These are phyloP conservation scores for Diplolepis rosae DNA, from an alignment of 2,888 invertebrate genomes.

Conservation along the genomic window DNA sequence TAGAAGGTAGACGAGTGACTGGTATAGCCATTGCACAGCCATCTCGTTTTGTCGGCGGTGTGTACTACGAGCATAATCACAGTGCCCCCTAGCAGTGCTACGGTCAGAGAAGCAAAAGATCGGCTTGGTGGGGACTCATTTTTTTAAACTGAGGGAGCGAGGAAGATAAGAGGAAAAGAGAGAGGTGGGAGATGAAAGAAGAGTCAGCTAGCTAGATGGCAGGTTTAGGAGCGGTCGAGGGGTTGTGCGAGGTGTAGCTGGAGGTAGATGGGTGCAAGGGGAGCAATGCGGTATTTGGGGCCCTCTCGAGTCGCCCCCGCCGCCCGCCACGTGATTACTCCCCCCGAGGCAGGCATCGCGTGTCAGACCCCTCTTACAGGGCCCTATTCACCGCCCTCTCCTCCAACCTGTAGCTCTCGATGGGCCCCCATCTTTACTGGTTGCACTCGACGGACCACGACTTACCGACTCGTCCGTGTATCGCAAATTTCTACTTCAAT, in stretches of 20 bases:
- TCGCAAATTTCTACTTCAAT: background rate
- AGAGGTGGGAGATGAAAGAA: constrained; percentile 39
- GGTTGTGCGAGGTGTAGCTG: constrained; percentile 42
- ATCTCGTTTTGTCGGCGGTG: constrained; percentile 70
- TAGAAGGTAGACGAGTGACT: constrained; percentile 34
- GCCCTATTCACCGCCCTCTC: constrained; percentile 48
- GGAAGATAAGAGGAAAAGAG: constrained; percentile 32
- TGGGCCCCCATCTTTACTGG: background rate
- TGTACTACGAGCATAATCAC: constrained; percentile 67
- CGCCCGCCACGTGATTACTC: constrained; percentile 71
- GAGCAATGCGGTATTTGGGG: constrained; percentile 54
- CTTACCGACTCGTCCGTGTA: background rate
- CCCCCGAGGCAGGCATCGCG: constrained; percentile 72
- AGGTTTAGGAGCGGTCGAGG: constrained; percentile 37
- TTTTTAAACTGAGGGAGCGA: constrained; percentile 43
- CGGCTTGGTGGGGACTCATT: constrained; percentile 36
- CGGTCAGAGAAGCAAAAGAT: constrained; percentile 38
- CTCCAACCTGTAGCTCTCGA: constrained; percentile 6
- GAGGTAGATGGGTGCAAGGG: constrained; percentile 52
- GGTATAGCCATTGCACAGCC: constrained; percentile 39
- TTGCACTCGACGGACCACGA: constrained; percentile 12
- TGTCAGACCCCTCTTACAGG: constrained; percentile 71
- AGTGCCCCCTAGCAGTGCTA: constrained; percentile 68
- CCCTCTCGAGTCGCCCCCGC: constrained; percentile 68
- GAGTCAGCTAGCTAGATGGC: constrained; percentile 38